These are phyloP conservation scores for Drosophila kambysellisi DNA, from an alignment of 2,888 invertebrate genomes.

Conservation along the genomic window DNA sequence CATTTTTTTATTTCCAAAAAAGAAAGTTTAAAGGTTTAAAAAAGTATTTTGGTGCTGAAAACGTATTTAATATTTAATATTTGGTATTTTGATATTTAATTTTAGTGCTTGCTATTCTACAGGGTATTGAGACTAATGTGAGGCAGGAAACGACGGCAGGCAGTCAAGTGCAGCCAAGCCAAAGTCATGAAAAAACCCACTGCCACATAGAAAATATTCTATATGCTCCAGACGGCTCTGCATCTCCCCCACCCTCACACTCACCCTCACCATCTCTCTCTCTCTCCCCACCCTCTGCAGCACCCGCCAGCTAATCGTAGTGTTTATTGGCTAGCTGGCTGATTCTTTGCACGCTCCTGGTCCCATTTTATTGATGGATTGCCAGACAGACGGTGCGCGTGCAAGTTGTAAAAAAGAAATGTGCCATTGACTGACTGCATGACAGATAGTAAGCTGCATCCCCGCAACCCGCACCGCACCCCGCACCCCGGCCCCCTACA, in stretches of 20 bases:
- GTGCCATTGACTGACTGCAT: constrained; percentile 34
- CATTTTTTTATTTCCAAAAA: neutral
- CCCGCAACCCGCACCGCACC: neutral
- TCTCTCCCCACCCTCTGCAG: too few species aligned
- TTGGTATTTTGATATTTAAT: neutral
- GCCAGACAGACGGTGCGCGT: constrained; percentile 46
- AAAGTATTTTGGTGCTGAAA: neutral
- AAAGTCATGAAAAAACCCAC: constrained; percentile 68
- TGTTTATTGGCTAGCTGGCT: constrained; percentile 52
- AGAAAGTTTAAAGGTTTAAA: neutral
- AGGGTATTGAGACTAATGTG: constrained; percentile 37
- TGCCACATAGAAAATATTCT: constrained; percentile 45
- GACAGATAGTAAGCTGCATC: constrained; percentile 25
- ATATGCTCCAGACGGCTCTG: constrained; percentile 21
- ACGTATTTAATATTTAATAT: neutral
- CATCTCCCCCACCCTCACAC: neutral
- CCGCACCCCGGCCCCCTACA: too few species aligned
- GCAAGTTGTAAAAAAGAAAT: constrained; percentile 47
- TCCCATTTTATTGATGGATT: constrained; percentile 75
- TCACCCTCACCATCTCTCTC: neutral
- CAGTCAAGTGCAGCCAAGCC: constrained; percentile 74
- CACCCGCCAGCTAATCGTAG: neutral
- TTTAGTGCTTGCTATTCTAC: neutral
- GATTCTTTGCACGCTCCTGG: constrained; percentile 62
- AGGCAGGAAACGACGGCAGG: constrained; percentile 28